Evolutionary conservation across 2,113 vertebrate genomes (phyloP).

Genomic region (Cervus canadensis): DNA sequence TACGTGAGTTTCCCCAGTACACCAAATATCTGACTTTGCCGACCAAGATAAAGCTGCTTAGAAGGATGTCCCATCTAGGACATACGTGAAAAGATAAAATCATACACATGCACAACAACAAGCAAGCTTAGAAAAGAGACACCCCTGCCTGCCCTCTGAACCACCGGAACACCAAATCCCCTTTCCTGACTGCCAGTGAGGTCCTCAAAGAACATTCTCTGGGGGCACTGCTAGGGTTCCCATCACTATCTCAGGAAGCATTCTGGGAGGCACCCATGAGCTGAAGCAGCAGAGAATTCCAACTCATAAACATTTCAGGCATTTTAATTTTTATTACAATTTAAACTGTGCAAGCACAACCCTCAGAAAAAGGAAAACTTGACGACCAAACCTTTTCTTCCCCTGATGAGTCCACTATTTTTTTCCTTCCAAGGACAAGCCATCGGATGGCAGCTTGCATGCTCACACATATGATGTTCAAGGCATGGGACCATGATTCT

Average conservation of each 20-base stretch:
- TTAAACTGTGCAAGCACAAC: neutral
- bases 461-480: neutral
- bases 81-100: neutral
- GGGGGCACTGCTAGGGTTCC: slow-evolving; percentile 46
- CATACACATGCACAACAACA: neutral
- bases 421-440: neutral
- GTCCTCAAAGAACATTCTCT: slow-evolving; percentile 39
- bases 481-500: neutral
- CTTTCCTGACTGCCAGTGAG: slow-evolving; percentile 1
- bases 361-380: neutral
- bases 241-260: slow-evolving; percentile 33
- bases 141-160: neutral
- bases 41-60: neutral
- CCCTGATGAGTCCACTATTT: neutral
- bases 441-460: accelerated
- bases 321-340: slow-evolving; percentile 57
- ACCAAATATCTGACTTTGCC: neutral
- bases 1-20: neutral
- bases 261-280: slow-evolving; percentile 22
- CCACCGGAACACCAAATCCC: neutral
- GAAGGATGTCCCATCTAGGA: neutral
- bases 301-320: slow-evolving; percentile 12
- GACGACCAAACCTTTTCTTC: neutral
- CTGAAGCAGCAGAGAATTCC: slow-evolving; percentile 14
- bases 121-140: neutral